Evolutionary conservation across 2,113 vertebrate genomes (phyloP).

Genomic region (Melospiza melodia): DNA sequence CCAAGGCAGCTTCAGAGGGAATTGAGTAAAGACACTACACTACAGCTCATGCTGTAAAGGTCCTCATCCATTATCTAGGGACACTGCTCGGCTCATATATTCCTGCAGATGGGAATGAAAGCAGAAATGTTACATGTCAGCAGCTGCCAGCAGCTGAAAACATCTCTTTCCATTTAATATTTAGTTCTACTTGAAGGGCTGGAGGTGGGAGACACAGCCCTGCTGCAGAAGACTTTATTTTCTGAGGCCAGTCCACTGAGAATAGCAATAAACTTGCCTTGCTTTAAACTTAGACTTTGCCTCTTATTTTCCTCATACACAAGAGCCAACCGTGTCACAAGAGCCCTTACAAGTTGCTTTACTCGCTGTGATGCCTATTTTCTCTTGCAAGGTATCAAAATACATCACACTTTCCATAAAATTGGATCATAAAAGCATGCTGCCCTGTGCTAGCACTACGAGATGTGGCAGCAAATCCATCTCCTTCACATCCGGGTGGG

Average conservation of each 20-base stretch:
- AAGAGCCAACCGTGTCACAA: not conserved
- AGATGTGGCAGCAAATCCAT: not conserved
- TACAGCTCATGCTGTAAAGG: not conserved
- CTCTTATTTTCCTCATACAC: not conserved
- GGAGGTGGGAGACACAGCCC: not conserved
- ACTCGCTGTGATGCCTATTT: not conserved
- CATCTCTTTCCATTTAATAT: not conserved
- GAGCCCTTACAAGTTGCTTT: not conserved
- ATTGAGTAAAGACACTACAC: not conserved
- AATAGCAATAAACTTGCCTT: not conserved
- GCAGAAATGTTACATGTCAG: not conserved
- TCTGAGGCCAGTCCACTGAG: not conserved
- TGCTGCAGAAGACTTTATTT: not conserved
- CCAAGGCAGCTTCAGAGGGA: not conserved
- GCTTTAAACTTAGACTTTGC: not conserved
- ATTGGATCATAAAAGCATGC: not conserved
- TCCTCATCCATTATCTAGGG: not conserved
- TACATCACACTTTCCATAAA: not conserved
- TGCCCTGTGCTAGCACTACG: not conserved
- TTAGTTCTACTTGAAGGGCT: not conserved
- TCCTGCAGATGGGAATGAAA: constrained; percentile 12
- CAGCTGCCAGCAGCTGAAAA: constrained; percentile 24
- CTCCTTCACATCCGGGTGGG: not conserved
- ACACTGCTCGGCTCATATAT: not conserved
- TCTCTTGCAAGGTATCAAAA: not conserved